Evolutionary conservation across 1,140 invertebrate species (phyloP), one percentile per base, ranked within the genome.

Genomic region (Heliconius congener): DNA sequence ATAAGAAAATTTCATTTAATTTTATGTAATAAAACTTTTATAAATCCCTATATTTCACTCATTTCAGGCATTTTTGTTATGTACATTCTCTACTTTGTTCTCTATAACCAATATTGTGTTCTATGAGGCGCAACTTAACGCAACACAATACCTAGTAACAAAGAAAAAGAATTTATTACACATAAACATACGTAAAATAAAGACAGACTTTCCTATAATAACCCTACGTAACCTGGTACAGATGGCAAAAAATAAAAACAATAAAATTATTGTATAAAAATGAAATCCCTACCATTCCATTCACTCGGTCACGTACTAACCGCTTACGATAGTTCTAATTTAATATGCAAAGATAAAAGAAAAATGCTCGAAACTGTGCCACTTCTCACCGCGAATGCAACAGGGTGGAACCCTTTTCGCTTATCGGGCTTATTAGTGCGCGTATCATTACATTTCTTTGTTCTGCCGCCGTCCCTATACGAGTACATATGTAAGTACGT

Each of bases 371-470:
- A 66, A 16, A 30, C 23, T 66, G 60, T 66, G 23, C 27, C 60
- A 30, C 60, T 66, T 66, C 23, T 27, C 23, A 66, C 11, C 30
- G 27, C 27, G n/a, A 18, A 30, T 66, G 60, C 60, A 66, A 66
- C 60, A 66, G 60, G 60, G 60, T 66, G 60, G 27, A 66, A 27
- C 60, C 60, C 60, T 66, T 60, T 60, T 30, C 30, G 27, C 60
- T 66, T 66, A 66, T 66, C 60, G 60, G 60, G 13, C 23, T 66
- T 66, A 66, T 66, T 27, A 66, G 55, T 60, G 55, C 55, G 55
- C 55, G 55, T 60, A n/a, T 60, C 55, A 23, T 60, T 60, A 27
- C 55, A 60, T 2, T n/a, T 60, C 55, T 60, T 57, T 60, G 55
- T 60, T 60, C n/a, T 60, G 11, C n/a, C 19, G 55, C 52, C 18